A percentile compares a stretch with the other conserved stretches of the same genome.
Evolutionary conservation across 2,113 vertebrate species (phyloP).

Genomic region (Falco punctatus): DNA sequence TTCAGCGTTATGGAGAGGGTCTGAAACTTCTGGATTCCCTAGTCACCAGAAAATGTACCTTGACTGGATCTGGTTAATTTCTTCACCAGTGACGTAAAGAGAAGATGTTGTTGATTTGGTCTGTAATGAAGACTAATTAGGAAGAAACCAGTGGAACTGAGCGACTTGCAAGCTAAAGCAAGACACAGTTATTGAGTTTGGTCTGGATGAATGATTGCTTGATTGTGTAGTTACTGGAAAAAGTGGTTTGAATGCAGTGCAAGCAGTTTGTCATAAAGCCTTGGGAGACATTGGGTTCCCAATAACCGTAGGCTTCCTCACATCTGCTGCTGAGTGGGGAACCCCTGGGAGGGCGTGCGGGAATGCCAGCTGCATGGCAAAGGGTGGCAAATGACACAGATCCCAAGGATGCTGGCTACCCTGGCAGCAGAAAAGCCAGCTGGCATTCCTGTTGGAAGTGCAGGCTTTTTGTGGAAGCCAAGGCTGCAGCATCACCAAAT

Average conservation of each 20-base stretch:
- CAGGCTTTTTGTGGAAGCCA: background rate
- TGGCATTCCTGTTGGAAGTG: background rate
- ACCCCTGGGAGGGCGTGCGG: rapidly evolving
- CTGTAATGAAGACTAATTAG: background rate
- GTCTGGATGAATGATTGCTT: background rate
- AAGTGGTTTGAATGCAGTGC: background rate
- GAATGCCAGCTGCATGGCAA: background rate
- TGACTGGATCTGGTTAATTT: background rate
- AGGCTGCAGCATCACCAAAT: background rate
- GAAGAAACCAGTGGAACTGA: background rate
- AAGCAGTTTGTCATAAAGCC: background rate
- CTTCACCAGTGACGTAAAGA: background rate
- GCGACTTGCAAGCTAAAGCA: background rate
- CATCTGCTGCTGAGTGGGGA: background rate
- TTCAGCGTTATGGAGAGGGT: background rate
- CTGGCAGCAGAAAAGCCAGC: background rate
- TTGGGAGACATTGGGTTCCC: background rate
- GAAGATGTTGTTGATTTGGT: background rate
- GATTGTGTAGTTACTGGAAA: background rate
- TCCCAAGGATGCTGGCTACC: rapidly evolving
- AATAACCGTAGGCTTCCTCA: rapidly evolving
- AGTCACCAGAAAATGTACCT: background rate
- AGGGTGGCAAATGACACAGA: rapidly evolving
- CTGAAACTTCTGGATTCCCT: background rate
- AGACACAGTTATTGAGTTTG: background rate